A percentile compares a stretch with the other conserved stretches of the same genome.
These are phyloP conservation scores for Drosophila fulvimacula DNA, from an alignment of 2,888 invertebrate genomes.

Conservation along the genomic window DNA sequence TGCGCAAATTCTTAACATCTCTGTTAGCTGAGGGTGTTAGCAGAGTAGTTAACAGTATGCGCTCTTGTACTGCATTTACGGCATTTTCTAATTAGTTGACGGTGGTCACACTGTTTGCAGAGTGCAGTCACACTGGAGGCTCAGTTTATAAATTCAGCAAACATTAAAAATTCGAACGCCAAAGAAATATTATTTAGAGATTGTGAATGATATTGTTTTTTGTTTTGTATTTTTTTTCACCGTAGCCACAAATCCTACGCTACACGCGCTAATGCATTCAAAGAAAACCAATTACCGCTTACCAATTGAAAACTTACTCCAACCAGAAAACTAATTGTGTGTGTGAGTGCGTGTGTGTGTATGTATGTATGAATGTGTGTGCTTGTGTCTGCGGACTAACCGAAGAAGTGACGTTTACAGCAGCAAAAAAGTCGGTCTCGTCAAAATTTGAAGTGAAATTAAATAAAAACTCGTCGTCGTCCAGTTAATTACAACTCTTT, in stretches of 20 bases:
- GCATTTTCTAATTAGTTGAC: conserved; percentile 2
- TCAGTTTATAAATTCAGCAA: conserved; percentile 62
- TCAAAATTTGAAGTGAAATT: conserved; percentile 63
- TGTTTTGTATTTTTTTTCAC: conserved; percentile 48
- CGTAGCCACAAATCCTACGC: conserved; percentile 16
- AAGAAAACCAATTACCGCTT: conserved; percentile 29
- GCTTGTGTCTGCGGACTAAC: conserved; percentile 48
- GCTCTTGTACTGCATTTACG: neutral
- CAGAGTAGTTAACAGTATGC: neutral
- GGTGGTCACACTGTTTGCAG: conserved; percentile 34
- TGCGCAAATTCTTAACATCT: neutral
- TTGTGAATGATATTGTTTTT: conserved; percentile 48
- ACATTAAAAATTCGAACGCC: conserved; percentile 44
- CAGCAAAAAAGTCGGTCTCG: conserved; percentile 58
- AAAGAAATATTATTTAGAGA: conserved; percentile 33
- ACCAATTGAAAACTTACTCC: conserved; percentile 29
- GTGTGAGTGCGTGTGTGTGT: conserved; percentile 20
- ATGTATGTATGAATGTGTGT: conserved; percentile 29
- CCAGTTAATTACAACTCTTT: conserved; percentile 21
- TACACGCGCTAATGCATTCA: conserved; percentile 25
- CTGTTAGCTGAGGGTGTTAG: conserved; percentile 5
- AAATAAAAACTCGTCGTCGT: conserved; percentile 29
- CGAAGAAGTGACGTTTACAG: conserved; percentile 73
- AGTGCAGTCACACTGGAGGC: conserved; percentile 55
- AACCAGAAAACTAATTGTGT: conserved; percentile 43